Evolutionary conservation across 2,888 invertebrate species (phyloP), one percentile per base, ranked within the genome.

Genomic region (Sarcophaga variegata): DNA sequence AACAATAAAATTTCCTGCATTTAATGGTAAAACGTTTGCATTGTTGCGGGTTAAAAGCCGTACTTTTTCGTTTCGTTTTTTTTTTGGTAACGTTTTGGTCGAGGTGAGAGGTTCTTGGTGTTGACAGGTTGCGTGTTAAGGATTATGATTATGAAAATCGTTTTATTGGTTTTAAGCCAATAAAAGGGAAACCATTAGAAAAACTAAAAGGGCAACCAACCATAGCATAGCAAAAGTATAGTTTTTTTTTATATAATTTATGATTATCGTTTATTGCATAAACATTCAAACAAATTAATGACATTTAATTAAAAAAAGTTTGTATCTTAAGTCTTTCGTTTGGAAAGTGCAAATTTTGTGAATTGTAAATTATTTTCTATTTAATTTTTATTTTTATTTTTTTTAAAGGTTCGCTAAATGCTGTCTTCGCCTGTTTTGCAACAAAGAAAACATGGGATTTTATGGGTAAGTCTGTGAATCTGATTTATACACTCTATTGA

Each of bases 121-220:
- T 66, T 81, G 81, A 83, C 86, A 87, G 86, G 86, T 87, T 87
- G 86, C 86, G 86, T 87, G 83, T 54, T 62, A 70, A 69, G 54
- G 66, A 66, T 87, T 87, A 84, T 78, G 78, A 81, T 14, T 54
- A 14, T 54, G 37, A 37, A 37, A 37, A 37, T 54, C 17, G 1
- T 54, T 54, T 54, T 54, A 54, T 54, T 54, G 4, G 17, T 14
- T 54, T 54, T 14, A 14, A 14, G 17, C 17, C 17, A 54, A 17
- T 54, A 54, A 54, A 54, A 54, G 54, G 54, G 5, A 54, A 54
- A n/a, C 11, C 62, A 47, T 20, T 10, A 22, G 20, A 49, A 69
- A 20, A 20, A n/a, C 69, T 10, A 22, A 49, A 69, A 69, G 47
- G 49, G 47, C 69, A 69, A 12, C n/a, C 25, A 62, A 10, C 4